Evolutionary conservation across 1,140 invertebrate genomes (phyloP).

Genomic region (Brachystomella parvula): DNA sequence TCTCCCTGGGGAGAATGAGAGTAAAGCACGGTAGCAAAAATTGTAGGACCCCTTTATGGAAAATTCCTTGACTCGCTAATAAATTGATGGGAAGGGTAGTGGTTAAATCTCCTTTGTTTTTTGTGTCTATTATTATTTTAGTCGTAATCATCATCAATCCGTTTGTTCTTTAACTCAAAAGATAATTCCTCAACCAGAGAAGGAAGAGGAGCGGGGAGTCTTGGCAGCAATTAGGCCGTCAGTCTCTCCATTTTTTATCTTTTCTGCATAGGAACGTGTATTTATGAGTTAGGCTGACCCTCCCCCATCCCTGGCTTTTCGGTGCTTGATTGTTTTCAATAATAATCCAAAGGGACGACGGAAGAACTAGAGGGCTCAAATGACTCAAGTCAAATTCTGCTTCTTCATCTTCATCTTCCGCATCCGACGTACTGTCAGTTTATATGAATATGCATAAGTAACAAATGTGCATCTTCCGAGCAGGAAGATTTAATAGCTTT

Average conservation of each 20-base stretch:
- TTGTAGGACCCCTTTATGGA: neutral
- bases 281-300: neutral
- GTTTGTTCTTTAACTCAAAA: neutral
- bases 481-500: too few relatives aligned
- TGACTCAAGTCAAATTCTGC: too few relatives aligned
- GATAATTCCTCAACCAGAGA: neutral
- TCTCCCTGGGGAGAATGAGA: too few relatives aligned
- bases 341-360: too few relatives aligned
- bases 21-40: neutral
- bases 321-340: too few relatives aligned
- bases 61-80: neutral
- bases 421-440: too few relatives aligned
- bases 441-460: too few relatives aligned
- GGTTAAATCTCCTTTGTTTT: neutral
- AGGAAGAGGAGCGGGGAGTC: neutral
- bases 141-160: neutral
- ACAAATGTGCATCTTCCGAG: too few relatives aligned
- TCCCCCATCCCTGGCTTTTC: too few relatives aligned
- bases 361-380: too few relatives aligned
- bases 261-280: neutral
- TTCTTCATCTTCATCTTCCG: too few relatives aligned
- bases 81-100: neutral
- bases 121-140: neutral
- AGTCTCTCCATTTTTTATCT: neutral
- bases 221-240: neutral